These are phyloP conservation scores for Lymantria dispar DNA, from an alignment of 2,888 invertebrate species.

Conservation along the genomic window DNA sequence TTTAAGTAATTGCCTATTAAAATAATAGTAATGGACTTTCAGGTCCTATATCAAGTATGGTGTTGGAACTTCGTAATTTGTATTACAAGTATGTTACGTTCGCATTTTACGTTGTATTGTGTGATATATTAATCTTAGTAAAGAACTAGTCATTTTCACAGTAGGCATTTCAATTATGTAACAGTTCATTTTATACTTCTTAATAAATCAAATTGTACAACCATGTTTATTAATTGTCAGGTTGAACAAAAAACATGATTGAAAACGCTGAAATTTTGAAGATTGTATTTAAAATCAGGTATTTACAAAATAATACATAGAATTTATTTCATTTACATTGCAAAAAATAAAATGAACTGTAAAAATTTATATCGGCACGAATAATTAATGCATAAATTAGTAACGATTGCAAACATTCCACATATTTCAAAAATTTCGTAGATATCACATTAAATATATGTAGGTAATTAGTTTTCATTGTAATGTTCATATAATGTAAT, in stretches of 20 bases:
- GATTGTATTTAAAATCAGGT: conserved; percentile 4
- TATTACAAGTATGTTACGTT: conserved; percentile 62
- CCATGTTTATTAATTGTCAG: conserved; percentile 11
- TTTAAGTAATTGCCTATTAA: conserved; percentile 27
- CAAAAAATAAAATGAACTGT: no score
- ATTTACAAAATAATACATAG: not conserved
- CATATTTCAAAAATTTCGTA: not conserved
- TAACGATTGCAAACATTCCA: no score
- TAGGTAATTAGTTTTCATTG: no score
- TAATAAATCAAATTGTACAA: conserved; percentile 1
- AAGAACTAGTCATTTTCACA: conserved; percentile 4
- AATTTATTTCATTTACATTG: not conserved
- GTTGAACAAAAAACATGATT: conserved; percentile 11
- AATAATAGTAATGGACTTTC: conserved; percentile 56
- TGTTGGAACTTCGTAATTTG: conserved; percentile 63
- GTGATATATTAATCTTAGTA: conserved; percentile 28
- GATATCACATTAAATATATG: no score
- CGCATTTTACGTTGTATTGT: conserved; percentile 48
- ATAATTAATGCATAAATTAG: no score
- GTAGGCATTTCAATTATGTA: conserved; percentile 1
- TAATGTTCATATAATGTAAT: no score
- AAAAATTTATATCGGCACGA: no score
- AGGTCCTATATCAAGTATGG: conserved; percentile 71
- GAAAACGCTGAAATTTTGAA: conserved; percentile 2
- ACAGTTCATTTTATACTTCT: conserved; percentile 12